Evolutionary conservation across 2,888 invertebrate genomes (phyloP).

Genomic region (Melipona beecheii): DNA sequence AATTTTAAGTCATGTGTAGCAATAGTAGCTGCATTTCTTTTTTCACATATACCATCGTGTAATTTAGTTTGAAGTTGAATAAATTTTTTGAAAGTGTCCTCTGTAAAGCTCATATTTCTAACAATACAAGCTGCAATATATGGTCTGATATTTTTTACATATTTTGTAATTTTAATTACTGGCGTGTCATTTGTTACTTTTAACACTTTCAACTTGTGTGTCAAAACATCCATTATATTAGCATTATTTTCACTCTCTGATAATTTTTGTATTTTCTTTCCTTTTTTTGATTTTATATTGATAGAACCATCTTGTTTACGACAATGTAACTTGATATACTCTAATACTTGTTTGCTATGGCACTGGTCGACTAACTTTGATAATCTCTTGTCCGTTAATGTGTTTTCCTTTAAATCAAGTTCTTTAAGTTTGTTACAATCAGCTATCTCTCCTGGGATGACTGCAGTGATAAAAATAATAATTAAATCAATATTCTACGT

Average conservation of each 20-base stretch:
- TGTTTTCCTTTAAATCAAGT: slow-evolving; percentile 90
- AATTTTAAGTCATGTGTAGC: slow-evolving; percentile 92
- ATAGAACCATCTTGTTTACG: slow-evolving; percentile 82
- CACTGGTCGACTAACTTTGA: slow-evolving; percentile 91
- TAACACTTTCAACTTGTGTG: slow-evolving; percentile 81
- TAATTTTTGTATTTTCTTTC: slow-evolving; percentile 80
- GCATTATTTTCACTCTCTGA: slow-evolving; percentile 75
- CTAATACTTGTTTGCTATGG: slow-evolving; percentile 90
- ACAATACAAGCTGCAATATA: slow-evolving; percentile 91
- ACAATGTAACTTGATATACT: slow-evolving; percentile 90
- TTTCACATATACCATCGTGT: slow-evolving; percentile 91
- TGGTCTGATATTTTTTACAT: slow-evolving; percentile 88
- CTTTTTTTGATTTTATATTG: slow-evolving; percentile 75
- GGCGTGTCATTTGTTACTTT: slow-evolving; percentile 84
- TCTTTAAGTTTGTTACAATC: slow-evolving; percentile 91
- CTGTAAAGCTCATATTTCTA: slow-evolving; percentile 87
- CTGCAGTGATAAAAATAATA: slow-evolving; percentile 69
- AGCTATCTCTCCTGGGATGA: slow-evolving; percentile 89
- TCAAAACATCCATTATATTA: slow-evolving; percentile 67
- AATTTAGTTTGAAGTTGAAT: slow-evolving; percentile 92
- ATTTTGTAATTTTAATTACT: slow-evolving; percentile 85
- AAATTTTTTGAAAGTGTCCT: slow-evolving; percentile 89
- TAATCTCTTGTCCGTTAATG: slow-evolving; percentile 89
- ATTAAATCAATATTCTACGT: neutral
- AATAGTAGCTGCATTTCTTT: slow-evolving; percentile 91